A percentile compares a stretch with the other conserved stretches of the same genome.
Evolutionary conservation across 2,797 vertebrate genomes (phyloP).

Genomic region (Distichodus sexfasciatus): DNA sequence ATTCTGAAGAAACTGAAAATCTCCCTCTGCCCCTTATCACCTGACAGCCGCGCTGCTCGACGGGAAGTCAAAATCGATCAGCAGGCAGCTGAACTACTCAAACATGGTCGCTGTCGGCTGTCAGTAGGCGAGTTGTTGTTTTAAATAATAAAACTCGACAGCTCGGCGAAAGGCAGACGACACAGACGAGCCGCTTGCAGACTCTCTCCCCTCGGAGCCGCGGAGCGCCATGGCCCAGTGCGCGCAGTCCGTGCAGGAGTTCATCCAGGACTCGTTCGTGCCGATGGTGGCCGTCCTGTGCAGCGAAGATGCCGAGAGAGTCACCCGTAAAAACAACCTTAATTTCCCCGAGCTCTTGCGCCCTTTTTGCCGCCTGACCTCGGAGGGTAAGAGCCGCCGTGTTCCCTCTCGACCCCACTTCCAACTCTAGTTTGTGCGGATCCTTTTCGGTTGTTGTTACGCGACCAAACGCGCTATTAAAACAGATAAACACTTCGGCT

Average conservation of each 20-base stretch:
- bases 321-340: slow-evolving; percentile 89
- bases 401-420: background rate
- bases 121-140: slow-evolving; percentile 55
- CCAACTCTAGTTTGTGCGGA: too few species aligned
- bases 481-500: too few species aligned
- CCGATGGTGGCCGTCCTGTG: slow-evolving; percentile 95
- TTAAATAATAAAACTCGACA: slow-evolving; percentile 49
- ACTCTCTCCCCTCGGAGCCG: slow-evolving; percentile 6
- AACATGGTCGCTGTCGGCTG: slow-evolving; percentile 69
- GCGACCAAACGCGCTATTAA: too few species aligned
- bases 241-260: slow-evolving; percentile 93
- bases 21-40: slow-evolving; percentile 23
- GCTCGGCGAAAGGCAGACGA: slow-evolving; percentile 17
- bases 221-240: slow-evolving; percentile 86
- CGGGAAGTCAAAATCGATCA: slow-evolving; percentile 66
- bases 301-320: slow-evolving; percentile 89
- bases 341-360: slow-evolving; percentile 90
- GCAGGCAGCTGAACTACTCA: slow-evolving; percentile 55
- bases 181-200: slow-evolving; percentile 11
- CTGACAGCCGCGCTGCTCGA: slow-evolving; percentile 46
- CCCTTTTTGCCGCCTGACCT: slow-evolving; percentile 94
- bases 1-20: slow-evolving; percentile 19
- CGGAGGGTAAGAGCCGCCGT: slow-evolving; percentile 82
- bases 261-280: slow-evolving; percentile 95
- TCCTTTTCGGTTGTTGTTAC: too few species aligned